phyloP scores from a whole-genome alignment of 2,888 invertebrate genomes.

The Anodontia alba region DNA sequence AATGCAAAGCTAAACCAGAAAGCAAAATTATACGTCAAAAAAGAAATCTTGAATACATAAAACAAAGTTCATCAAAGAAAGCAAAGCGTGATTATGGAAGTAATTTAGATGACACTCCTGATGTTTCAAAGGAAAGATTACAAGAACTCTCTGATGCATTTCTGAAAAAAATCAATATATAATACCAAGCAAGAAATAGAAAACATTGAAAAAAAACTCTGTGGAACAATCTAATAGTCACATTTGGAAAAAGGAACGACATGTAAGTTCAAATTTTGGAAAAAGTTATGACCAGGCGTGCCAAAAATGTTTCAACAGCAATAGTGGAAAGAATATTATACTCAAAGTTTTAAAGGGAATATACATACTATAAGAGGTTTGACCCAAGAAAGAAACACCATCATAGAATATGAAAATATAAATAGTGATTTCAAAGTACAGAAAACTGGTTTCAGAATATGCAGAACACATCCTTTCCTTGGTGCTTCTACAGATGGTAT shows the following conservation, averaged over 20 bases:
- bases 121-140: neutral
- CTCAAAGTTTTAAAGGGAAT: constrained; percentile 16
- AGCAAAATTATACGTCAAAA: constrained; percentile 11
- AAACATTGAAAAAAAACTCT: neutral
- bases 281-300: constrained; percentile 6
- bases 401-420: constrained; percentile 16
- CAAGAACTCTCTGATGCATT: neutral
- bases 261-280: constrained; percentile 38
- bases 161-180: neutral
- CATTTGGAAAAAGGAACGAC: constrained; percentile 34
- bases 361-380: constrained; percentile 19
- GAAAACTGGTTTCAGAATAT: constrained; percentile 7
- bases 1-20: constrained; percentile 7
- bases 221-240: constrained; percentile 22
- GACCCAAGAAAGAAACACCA: constrained; percentile 16
- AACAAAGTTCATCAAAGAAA: constrained; percentile 21
- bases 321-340: constrained; percentile 18
- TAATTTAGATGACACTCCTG: constrained; percentile 12
- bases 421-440: neutral
- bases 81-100: constrained; percentile 19
- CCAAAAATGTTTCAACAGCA: neutral
- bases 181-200: too few species aligned
- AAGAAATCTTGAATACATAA: constrained; percentile 6
- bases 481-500: constrained; percentile 8
- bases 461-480: neutral